Evolutionary conservation across 2,888 invertebrate genomes (phyloP), one percentile per base, ranked within the genome.

Genomic region (Dicycla oo): DNA sequence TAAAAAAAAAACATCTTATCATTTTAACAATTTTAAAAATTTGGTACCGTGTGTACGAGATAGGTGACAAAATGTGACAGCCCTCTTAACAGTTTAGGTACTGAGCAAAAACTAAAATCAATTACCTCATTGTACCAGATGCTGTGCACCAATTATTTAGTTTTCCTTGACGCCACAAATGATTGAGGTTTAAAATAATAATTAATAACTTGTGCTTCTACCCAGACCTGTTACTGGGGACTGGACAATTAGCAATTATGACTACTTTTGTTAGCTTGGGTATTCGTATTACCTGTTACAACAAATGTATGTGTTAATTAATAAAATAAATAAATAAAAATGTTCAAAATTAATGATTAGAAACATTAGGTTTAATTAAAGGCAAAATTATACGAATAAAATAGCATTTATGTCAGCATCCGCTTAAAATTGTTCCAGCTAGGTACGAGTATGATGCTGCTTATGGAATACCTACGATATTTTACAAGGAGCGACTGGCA

Each of bases 101-200:
- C 2, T 18, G n/a, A 60, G 34, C 23, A n/a, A n/a, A n/a, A 38
- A 18, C 11, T 30, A 38, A 75, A 81, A 51, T 49, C 34, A 56
- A 57, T 45, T 30, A 56, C n/a, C n/a, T n/a, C n/a, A 54, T 23
- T 18, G 11, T 15, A 34, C 2, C 13, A 15, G 26, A 73, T 34
- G 43, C 11, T 13, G 10, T 26, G 18, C 40, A 60, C 6, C 5
- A 60, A 49, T 57, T 51, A 73, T 49, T 45, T 13, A 3, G 18
- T 57, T 80, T 62, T 75, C 64, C 63, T 63, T 23, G 15, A 40
- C 4, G 23, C 26, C 43, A 26, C 23, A 40, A 30, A 56, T 11
- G 1, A 6, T 47, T 54, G 73, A 26, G 53, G 58, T 47, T 74
- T 26, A 40, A 11, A n/a, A n/a, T n/a, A n/a, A n/a, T n/a, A n/a